These are phyloP conservation scores for Emmelina monodactyla DNA, from an alignment of 2,888 invertebrate species.

Conservation along the genomic window DNA sequence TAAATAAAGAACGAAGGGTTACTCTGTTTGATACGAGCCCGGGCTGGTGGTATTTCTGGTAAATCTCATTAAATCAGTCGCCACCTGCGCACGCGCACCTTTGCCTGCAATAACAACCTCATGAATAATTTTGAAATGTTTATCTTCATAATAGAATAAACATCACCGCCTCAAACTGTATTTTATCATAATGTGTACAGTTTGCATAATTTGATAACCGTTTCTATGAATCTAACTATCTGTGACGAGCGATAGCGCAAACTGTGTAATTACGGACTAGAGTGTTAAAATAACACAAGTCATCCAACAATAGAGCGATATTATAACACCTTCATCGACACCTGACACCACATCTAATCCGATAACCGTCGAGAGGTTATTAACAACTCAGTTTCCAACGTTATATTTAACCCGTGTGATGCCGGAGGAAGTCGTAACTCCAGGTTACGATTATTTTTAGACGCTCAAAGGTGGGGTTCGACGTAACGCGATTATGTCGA, in stretches of 20 bases:
- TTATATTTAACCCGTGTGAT: neutral
- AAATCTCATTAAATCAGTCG: neutral
- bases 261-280: too few relatives aligned
- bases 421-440: neutral
- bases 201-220: too few relatives aligned
- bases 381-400: neutral
- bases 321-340: neutral
- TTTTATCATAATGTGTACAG: too few relatives aligned
- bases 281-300: too few relatives aligned
- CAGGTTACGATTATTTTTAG: neutral
- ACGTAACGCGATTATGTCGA: too few relatives aligned
- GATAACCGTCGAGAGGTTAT: neutral
- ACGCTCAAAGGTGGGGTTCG: neutral
- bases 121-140: too few relatives aligned
- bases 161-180: too few relatives aligned
- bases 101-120: too few relatives aligned
- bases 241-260: too few relatives aligned
- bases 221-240: too few relatives aligned
- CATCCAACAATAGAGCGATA: neutral
- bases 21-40: too few relatives aligned
- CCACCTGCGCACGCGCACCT: constrained; percentile 1
- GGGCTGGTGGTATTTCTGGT: neutral
- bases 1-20: neutral
- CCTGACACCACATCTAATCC: neutral
- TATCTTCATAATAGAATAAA: too few relatives aligned